Conservation (phyloP, 2,888 invertebrate genomes). For the Pristionchus maxplancki region DNA sequence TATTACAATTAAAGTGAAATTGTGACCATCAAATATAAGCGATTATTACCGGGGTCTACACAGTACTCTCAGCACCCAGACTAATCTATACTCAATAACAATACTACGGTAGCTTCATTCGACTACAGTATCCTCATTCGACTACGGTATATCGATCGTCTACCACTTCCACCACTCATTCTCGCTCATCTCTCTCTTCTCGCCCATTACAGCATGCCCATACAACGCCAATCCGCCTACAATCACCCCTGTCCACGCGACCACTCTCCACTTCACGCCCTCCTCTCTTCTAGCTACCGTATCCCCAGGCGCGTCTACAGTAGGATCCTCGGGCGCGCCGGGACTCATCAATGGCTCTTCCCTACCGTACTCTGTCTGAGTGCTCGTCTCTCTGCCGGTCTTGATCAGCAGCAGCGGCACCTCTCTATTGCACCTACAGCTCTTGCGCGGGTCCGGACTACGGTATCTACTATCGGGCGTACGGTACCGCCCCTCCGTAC, state of each 20-base stretch:
- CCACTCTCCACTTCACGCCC: constrained; percentile 24
- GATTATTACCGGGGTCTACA: constrained; percentile 10
- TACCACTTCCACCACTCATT: constrained; percentile 42
- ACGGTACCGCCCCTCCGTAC: not conserved
- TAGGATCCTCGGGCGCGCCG: constrained; percentile 33
- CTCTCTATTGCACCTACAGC: constrained; percentile 20
- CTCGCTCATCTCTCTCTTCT: constrained; percentile 29
- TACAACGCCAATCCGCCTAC: not conserved
- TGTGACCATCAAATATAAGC: not conserved
- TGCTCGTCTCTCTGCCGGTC: constrained; percentile 13
- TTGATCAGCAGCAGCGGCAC: constrained; percentile 21
- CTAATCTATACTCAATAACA: not conserved
- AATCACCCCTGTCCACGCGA: constrained; percentile 24
- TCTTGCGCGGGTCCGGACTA: constrained; percentile 12
- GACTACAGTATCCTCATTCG: not conserved
- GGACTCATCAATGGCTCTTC: not conserved
- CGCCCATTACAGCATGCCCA: constrained; percentile 39
- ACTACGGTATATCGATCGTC: too few relatives aligned
- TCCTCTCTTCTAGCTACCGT: constrained; percentile 24
- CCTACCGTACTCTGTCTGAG: constrained; percentile 34
- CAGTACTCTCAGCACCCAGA: constrained; percentile 3
- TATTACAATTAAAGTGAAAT: constrained; percentile 32
- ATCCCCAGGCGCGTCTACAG: not conserved
- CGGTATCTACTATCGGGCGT: not conserved
- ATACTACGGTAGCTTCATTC: not conserved